phyloP scores from a whole-genome alignment of 2,113 vertebrate genomes.

The Petaurus breviceps region DNA sequence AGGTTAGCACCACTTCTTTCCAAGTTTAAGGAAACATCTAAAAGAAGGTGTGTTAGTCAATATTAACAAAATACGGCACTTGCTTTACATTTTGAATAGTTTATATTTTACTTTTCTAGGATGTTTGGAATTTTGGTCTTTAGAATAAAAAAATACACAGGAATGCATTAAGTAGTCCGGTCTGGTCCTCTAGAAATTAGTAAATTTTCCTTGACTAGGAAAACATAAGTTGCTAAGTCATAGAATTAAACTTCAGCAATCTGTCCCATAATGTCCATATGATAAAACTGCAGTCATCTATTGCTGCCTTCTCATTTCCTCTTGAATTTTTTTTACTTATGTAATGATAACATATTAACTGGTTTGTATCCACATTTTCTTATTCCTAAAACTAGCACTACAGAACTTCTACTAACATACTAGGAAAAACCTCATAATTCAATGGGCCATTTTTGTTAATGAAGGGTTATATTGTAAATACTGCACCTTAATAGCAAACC shows the following conservation, averaged over 20 bases:
- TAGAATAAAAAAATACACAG: background rate
- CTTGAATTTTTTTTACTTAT: background rate
- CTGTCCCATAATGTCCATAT: background rate
- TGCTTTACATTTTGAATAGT: background rate
- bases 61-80: too few species aligned
- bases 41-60: background rate
- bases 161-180: background rate
- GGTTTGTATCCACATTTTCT: background rate
- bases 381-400: background rate
- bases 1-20: conserved; percentile 6
- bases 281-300: background rate
- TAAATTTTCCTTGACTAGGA: background rate
- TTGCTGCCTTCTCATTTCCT: background rate
- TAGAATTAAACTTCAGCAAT: background rate
- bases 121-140: background rate
- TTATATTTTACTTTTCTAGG: background rate
- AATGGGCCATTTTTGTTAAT: background rate
- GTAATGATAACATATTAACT: too few species aligned
- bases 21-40: conserved; percentile 13
- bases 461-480: background rate
- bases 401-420: background rate
- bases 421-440: background rate
- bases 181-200: background rate
- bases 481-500: background rate
- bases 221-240: background rate